A percentile compares a stretch with the other conserved stretches of the same genome.
phyloP scores from a whole-genome alignment of 2,797 vertebrate species.

The Anguilla marmorata region DNA sequence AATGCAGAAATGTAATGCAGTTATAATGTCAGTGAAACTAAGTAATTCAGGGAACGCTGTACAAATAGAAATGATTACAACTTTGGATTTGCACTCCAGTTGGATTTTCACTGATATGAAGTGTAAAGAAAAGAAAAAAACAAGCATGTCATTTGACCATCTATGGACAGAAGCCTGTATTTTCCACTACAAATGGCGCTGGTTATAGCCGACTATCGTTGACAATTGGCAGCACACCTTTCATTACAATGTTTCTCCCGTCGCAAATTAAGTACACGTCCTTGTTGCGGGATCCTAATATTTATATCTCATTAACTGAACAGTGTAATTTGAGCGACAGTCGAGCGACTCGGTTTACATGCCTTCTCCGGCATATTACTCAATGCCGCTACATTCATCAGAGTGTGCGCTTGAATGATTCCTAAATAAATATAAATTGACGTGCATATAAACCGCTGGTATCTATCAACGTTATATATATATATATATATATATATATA shows the following conservation, averaged over 20 bases:
- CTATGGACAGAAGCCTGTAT: not conserved
- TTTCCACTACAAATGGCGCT: not conserved
- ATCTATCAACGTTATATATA: constrained; percentile 13
- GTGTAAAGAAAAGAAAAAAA: not conserved
- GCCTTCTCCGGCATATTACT: constrained; percentile 32
- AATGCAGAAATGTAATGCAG: not conserved
- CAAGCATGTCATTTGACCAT: not conserved
- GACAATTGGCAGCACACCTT: not conserved
- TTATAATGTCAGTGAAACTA: not conserved
- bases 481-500: too few relatives aligned
- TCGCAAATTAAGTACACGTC: not conserved
- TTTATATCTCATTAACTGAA: constrained; percentile 33
- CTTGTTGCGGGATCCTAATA: not conserved
- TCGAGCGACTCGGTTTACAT: constrained; percentile 35
- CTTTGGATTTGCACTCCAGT: not conserved
- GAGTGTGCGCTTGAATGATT: constrained; percentile 25
- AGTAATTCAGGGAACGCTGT: not conserved
- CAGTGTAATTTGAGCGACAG: constrained; percentile 35
- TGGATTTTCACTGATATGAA: not conserved
- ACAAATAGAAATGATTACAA: not conserved
- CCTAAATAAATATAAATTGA: constrained; percentile 28
- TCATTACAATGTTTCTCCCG: not conserved
- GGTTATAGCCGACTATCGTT: not conserved
- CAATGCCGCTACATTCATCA: constrained; percentile 22
- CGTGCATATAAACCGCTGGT: constrained; percentile 26